A percentile compares a stretch with the other conserved stretches of the same genome.
Evolutionary conservation across 1,140 invertebrate species (phyloP).

Genomic region (Pinna nobilis): DNA sequence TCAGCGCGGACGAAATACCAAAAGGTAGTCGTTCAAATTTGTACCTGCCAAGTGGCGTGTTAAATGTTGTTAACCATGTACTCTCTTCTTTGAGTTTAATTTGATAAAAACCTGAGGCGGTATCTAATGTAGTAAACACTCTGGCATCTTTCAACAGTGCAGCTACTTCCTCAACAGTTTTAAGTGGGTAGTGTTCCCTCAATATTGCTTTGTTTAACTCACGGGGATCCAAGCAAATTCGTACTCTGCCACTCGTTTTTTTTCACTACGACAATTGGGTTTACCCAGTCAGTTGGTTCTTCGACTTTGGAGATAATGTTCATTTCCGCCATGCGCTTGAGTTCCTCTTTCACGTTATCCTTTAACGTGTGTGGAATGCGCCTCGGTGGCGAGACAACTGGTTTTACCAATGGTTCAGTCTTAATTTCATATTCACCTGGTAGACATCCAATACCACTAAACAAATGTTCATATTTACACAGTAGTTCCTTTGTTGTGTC

Average conservation of each 20-base stretch:
- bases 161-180: conserved; percentile 37
- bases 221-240: conserved; percentile 76
- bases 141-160: conserved; percentile 16
- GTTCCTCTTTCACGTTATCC: conserved; percentile 44
- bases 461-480: conserved; percentile 35
- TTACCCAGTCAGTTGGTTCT: conserved; percentile 42
- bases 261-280: conserved; percentile 22
- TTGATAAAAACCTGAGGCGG: conserved; percentile 63
- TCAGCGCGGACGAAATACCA: conserved; percentile 54
- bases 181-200: conserved; percentile 47
- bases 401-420: conserved; percentile 8
- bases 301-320: conserved; percentile 1
- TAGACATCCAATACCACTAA: conserved; percentile 34
- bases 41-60: conserved; percentile 72
- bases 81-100: conserved; percentile 62
- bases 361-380: conserved; percentile 27
- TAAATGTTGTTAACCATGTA: conserved; percentile 74
- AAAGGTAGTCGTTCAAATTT: conserved; percentile 71
- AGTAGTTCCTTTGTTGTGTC: conserved; percentile 7
- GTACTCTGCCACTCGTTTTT: conserved; percentile 60
- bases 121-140: conserved; percentile 38
- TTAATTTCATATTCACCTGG: conserved; percentile 38
- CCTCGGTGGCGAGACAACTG: conserved; percentile 32
- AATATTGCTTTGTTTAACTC: conserved; percentile 75
- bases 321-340: conserved; percentile 20